Evolutionary conservation across 2,113 vertebrate species (phyloP).

Genomic region (Struthidea cinerea): DNA sequence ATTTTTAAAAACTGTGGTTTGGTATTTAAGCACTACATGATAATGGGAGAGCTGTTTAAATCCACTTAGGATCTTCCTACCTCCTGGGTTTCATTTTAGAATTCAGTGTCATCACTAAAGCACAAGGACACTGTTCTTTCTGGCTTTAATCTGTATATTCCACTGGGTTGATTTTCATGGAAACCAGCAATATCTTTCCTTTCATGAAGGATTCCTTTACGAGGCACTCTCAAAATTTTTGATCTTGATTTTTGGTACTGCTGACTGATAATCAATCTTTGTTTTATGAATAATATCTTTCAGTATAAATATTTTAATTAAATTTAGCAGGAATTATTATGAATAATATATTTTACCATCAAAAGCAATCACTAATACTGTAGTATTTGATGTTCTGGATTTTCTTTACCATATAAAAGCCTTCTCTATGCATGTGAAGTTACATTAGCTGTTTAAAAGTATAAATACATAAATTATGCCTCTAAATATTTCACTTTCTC

Average conservation of each 20-base stretch:
- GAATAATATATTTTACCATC: neutral
- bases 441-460: neutral
- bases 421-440: neutral
- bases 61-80: neutral
- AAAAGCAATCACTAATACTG: neutral
- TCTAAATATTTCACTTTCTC: neutral
- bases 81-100: neutral
- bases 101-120: neutral
- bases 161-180: neutral
- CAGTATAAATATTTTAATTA: neutral
- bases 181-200: neutral
- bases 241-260: neutral
- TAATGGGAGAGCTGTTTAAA: neutral
- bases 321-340: neutral
- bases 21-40: neutral
- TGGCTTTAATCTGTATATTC: neutral
- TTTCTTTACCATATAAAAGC: neutral
- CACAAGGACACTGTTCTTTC: neutral
- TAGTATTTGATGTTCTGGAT: neutral
- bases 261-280: neutral
- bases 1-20: neutral
- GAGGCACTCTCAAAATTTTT: neutral
- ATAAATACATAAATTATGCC: neutral
- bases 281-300: neutral
- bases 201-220: neutral